Percentiles rank a stretch among this genome's conserved stretches.
phyloP scores from a whole-genome alignment of 1,140 invertebrate genomes.

The Sinella curviseta region DNA sequence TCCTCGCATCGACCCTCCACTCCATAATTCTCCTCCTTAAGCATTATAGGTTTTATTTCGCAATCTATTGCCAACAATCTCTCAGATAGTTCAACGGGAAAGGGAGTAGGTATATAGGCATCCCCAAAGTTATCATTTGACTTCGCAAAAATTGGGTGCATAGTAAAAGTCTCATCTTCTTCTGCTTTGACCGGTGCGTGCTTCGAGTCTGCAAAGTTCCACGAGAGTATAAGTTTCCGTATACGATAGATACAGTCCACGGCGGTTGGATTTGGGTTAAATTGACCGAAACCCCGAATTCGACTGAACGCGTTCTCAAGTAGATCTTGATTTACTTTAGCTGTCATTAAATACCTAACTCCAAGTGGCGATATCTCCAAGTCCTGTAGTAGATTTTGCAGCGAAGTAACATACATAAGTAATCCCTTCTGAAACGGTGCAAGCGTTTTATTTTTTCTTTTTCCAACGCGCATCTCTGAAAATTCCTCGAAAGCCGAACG shows the following conservation, averaged over 20 bases:
- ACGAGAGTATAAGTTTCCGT: not conserved
- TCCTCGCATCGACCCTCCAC: not conserved
- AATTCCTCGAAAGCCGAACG: not conserved
- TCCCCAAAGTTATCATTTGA: not conserved
- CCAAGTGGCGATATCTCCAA: not conserved
- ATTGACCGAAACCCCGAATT: not conserved
- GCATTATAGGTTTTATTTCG: not conserved
- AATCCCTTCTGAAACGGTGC: constrained; percentile 1
- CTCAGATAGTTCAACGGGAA: not conserved
- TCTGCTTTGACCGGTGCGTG: not conserved
- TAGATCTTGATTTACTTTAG: not conserved
- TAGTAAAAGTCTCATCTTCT: not conserved
- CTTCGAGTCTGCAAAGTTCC: not conserved
- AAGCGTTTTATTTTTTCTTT: not conserved
- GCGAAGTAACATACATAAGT: not conserved
- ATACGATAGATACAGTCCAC: not conserved
- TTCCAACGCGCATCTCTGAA: not conserved
- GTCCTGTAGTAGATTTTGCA: not conserved
- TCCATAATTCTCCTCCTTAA: not conserved
- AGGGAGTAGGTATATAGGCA: not conserved
- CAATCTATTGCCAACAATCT: not conserved
- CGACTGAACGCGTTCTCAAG: not conserved
- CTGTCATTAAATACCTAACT: not conserved
- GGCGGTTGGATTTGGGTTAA: not conserved
- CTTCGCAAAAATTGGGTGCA: not conserved